Conservation (phyloP, 2,888 invertebrate genomes). For the Choreutis nemorana region DNA sequence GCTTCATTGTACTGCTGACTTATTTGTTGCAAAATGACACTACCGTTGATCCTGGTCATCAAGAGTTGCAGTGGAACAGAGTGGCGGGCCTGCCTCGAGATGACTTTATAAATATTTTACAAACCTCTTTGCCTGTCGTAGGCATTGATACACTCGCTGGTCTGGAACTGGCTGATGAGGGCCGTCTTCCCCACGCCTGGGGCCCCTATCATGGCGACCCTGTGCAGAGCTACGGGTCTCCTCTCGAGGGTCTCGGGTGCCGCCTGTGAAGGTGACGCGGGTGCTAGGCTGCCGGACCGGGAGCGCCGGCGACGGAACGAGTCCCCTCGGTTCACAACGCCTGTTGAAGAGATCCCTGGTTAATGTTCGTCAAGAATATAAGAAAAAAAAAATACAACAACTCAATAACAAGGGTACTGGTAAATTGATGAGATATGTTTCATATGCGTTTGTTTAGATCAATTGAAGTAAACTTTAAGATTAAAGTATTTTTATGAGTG, state of each 20-base stretch:
- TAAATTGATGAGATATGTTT: too few species aligned
- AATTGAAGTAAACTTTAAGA: too few species aligned
- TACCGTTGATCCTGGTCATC: too few species aligned
- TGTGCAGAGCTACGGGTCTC: slow-evolving; percentile 61
- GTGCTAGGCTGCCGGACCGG: slow-evolving; percentile 82
- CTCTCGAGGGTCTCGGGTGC: slow-evolving; percentile 57
- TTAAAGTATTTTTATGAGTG: too few species aligned
- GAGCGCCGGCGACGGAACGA: slow-evolving; percentile 88
- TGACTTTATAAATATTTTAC: slow-evolving; percentile 12
- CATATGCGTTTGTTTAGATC: too few species aligned
- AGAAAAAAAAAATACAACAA: slow-evolving; percentile 10
- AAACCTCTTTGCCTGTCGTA: slow-evolving; percentile 85
- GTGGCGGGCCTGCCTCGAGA: too few species aligned
- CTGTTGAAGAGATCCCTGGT: slow-evolving; percentile 54
- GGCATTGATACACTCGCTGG: slow-evolving; percentile 93
- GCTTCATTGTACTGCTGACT: neutral
- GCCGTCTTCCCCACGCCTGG: slow-evolving; percentile 87
- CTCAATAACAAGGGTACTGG: too few species aligned
- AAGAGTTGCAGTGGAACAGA: too few species aligned
- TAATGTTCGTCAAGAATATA: too few species aligned
- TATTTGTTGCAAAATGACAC: too few species aligned
- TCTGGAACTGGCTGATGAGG: slow-evolving; percentile 88
- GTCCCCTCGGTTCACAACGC: slow-evolving; percentile 93
- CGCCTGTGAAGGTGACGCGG: slow-evolving; percentile 53
- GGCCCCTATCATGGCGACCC: slow-evolving; percentile 81